Percentiles rank a stretch among this genome's conserved stretches.
Evolutionary conservation across 2,888 invertebrate species (phyloP).

Genomic region (Ichneumoninae sp.): DNA sequence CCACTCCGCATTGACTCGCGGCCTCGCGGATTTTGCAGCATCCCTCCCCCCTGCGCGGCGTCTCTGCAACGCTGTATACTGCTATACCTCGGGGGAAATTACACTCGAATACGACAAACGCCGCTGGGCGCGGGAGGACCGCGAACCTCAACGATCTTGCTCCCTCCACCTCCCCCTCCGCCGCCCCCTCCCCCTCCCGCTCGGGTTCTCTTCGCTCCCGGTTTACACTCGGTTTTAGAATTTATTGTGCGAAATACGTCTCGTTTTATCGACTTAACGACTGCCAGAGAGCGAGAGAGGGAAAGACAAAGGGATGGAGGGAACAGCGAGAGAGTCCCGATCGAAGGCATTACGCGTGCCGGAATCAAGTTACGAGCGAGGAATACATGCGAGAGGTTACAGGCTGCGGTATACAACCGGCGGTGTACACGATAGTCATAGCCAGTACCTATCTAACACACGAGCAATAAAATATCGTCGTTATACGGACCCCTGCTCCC

Average conservation of each 20-base stretch:
- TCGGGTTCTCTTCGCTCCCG: constrained; percentile 9
- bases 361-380: constrained; percentile 43
- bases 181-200: constrained; percentile 26
- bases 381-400: constrained; percentile 5
- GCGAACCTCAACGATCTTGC: constrained; percentile 31
- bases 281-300: constrained; percentile 37
- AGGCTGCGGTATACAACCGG: not conserved
- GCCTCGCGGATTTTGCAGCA: constrained; percentile 20
- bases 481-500: constrained; percentile 23
- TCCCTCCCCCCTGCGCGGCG: not conserved
- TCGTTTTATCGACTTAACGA: constrained; percentile 56
- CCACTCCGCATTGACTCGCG: constrained; percentile 9
- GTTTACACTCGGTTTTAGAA: constrained; percentile 49
- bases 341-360: constrained; percentile 35
- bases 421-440: constrained; percentile 12
- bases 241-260: constrained; percentile 52
- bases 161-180: constrained; percentile 31
- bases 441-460: constrained; percentile 1
- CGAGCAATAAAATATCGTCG: constrained; percentile 39
- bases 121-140: constrained; percentile 20
- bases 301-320: constrained; percentile 3
- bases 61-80: constrained; percentile 33
- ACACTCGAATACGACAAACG: constrained; percentile 64
- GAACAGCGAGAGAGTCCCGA: constrained; percentile 32
- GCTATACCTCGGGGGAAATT: constrained; percentile 66